Evolutionary conservation across 2,888 invertebrate species (phyloP).

Genomic region (Pheosia gnoma): DNA sequence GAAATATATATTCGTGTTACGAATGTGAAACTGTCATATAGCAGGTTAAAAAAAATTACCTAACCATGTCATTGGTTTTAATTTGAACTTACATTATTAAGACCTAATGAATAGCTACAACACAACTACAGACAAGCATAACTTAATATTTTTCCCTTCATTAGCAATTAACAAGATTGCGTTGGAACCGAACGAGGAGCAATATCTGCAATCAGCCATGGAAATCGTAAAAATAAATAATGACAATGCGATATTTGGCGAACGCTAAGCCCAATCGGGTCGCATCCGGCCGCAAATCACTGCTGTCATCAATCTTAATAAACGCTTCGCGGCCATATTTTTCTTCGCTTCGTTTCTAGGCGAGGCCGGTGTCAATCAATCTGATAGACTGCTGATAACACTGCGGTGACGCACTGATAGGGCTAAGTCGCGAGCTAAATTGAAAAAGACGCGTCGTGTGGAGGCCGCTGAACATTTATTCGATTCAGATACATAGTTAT

Average conservation of each 20-base stretch:
- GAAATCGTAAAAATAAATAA: slow-evolving; percentile 32
- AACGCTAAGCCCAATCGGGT: slow-evolving; percentile 45
- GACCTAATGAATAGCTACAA: no score
- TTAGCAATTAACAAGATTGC: neutral
- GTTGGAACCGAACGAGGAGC: neutral
- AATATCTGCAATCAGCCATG: slow-evolving; percentile 17
- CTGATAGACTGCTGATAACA: slow-evolving; percentile 63
- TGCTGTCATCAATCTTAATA: slow-evolving; percentile 75
- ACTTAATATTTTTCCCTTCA: neutral
- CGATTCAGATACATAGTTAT: neutral
- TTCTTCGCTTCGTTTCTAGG: slow-evolving; percentile 65
- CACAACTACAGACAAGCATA: no score
- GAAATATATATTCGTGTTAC: neutral
- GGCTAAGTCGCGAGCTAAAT: slow-evolving; percentile 23
- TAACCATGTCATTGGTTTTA: no score
- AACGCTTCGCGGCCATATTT: slow-evolving; percentile 73
- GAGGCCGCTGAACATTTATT: neutral
- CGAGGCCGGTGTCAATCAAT: slow-evolving; percentile 70
- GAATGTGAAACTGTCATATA: slow-evolving; percentile 3
- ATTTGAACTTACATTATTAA: no score
- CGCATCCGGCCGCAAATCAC: slow-evolving; percentile 43
- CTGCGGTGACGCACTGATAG: slow-evolving; percentile 24
- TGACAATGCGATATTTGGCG: slow-evolving; percentile 51
- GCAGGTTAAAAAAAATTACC: no score
- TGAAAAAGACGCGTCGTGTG: slow-evolving; percentile 30